Evolutionary conservation across 2,797 vertebrate genomes (phyloP).

Genomic region (Pangasius mekongensis): DNA sequence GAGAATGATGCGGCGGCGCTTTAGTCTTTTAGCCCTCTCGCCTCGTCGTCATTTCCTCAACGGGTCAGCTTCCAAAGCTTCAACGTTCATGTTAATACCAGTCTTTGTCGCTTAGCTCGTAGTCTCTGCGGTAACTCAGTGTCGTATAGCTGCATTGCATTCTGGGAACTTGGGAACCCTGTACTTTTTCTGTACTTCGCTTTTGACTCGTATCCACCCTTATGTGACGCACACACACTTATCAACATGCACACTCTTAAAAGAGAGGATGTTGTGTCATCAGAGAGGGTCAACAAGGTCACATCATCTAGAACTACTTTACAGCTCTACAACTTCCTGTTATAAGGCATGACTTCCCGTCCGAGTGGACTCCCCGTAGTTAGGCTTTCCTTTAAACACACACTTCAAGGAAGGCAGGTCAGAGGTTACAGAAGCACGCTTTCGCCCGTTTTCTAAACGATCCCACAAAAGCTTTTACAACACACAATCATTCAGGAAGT

Average conservation of each 20-base stretch:
- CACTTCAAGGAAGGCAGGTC: slow-evolving; percentile 58
- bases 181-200: not conserved
- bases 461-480: not conserved
- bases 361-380: slow-evolving; percentile 32
- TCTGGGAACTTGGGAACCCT: not conserved
- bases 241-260: not conserved
- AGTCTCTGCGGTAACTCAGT: not conserved
- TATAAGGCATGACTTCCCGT: slow-evolving; percentile 55
- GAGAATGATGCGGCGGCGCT: not conserved
- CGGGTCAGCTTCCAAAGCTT: not conserved
- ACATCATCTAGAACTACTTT: slow-evolving; percentile 46
- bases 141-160: not conserved
- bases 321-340: slow-evolving; percentile 60
- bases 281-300: slow-evolving; percentile 39
- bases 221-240: not conserved
- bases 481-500: not conserved
- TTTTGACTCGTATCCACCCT: not conserved
- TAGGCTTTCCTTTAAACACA: slow-evolving; percentile 37
- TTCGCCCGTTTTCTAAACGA: not conserved
- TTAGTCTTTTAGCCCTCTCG: not conserved
- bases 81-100: not conserved
- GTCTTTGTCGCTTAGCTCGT: not conserved
- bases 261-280: slow-evolving; percentile 34
- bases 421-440: slow-evolving; percentile 42
- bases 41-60: not conserved